These are phyloP conservation scores for Chaitophorus viminalis DNA, from an alignment of 2,888 invertebrate species.

Conservation along the genomic window DNA sequence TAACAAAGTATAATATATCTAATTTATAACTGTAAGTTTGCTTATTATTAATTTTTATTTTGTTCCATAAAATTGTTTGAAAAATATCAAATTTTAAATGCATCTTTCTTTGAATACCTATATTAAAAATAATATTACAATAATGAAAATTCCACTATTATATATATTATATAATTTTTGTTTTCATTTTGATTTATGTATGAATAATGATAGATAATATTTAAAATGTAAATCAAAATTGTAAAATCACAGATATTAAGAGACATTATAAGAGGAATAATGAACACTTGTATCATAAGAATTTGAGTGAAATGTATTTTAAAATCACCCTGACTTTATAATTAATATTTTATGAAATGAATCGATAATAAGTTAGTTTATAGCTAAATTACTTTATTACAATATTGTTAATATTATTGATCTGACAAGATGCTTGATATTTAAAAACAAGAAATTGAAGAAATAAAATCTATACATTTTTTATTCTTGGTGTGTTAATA, in stretches of 20 bases:
- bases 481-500: background rate
- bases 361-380: background rate
- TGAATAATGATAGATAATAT: background rate
- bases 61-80: constrained; percentile 11
- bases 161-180: background rate
- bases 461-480: background rate
- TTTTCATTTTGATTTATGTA: background rate
- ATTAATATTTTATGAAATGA: background rate
- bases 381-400: background rate
- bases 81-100: background rate
- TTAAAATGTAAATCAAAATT: background rate
- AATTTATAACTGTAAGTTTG: background rate
- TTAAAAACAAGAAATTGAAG: background rate
- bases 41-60: constrained; percentile 16
- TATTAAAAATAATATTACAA: background rate
- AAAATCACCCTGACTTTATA: background rate
- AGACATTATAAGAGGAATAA: background rate
- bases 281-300: background rate
- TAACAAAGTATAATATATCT: background rate
- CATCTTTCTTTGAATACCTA: background rate
- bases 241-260: constrained; percentile 3
- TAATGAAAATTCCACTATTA: constrained; percentile 23
- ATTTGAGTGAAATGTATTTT: background rate
- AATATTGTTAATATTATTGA: background rate
- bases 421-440: background rate